Base-by-base conservation (phyloP, 2,113 vertebrate species). In the Malurus cyaneus region DNA sequence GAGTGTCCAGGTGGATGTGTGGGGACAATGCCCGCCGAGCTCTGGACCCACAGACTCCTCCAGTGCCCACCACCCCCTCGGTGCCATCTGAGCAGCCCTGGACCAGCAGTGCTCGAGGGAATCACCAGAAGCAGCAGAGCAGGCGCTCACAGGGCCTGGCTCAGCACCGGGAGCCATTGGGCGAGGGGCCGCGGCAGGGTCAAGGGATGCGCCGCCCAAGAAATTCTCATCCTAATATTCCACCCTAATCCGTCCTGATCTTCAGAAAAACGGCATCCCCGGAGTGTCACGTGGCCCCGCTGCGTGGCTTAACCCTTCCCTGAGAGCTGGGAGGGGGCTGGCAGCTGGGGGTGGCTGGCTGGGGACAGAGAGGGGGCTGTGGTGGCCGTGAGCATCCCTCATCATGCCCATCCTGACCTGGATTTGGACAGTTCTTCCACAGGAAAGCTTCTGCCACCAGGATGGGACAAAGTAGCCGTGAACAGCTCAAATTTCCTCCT, bases 191-290 rank as follows among this genome's bases (percentile, higher is more conserved):
- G 0, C 31, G 53, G 62, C 24, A 12, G 56, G 44, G 78, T 87
- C 24, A 16, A 52, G 9, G 59, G 57, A 67, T 60, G 39, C 5
- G 0, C 66, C 2, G 5, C 61, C 49, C 10, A 52, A 82, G 79
- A 86, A 90, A 95, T 90, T 74, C 88, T 93, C 15, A 0, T 93
- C 84, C 88, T 57, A 71, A 66, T 88, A 93, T 94, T 94, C 65
- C 85, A 74, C 25, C 67, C 84, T 96, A 95, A 96, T 96, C 95
- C 36, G 0, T 88, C 50, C 62, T 94, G 93, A 94, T 93, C 90
- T 93, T 67, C 84, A 88, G 94, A 77, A 74, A 94, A 95, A 88
- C 65, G 88, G 94, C 80, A 96, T 95, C 94, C 91, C 94, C 65
- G 0, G 71, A 80, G 88, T 0, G 0, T 93, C 91, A 91, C 60